phyloP scores from a whole-genome alignment of 2,797 vertebrate genomes.

The Pseudopleuronectes americanus region DNA sequence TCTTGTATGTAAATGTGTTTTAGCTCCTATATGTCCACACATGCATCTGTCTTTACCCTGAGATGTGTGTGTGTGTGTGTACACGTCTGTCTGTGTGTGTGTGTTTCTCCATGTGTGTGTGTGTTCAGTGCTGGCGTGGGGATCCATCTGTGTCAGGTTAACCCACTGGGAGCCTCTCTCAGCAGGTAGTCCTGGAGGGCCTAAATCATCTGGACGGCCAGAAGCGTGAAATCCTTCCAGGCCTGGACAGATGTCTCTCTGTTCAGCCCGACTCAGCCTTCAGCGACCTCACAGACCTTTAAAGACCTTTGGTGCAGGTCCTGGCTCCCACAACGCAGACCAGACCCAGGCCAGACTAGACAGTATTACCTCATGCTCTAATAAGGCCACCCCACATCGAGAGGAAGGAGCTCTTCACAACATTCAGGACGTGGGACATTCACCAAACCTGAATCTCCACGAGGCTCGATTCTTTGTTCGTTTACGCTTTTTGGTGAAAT shows the following conservation, averaged over 20 bases:
- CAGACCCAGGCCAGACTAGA: constrained; percentile 41
- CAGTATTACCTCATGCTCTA: constrained; percentile 21
- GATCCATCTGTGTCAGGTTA: constrained; percentile 88
- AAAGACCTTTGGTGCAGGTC: constrained; percentile 58
- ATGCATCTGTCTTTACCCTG: constrained; percentile 60
- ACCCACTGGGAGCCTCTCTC: constrained; percentile 86
- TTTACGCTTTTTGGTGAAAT: too few relatives aligned
- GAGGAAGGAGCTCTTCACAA: background rate
- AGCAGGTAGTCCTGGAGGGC: constrained; percentile 90
- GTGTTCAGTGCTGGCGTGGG: constrained; percentile 65
- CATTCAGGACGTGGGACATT: background rate
- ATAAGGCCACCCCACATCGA: background rate
- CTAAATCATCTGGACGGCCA: constrained; percentile 94
- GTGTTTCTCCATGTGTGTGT: constrained; percentile 69
- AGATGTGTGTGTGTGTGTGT: constrained; percentile 27
- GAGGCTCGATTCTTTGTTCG: too few relatives aligned
- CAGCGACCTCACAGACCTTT: constrained; percentile 69
- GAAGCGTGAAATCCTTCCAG: constrained; percentile 95
- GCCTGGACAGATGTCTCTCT: constrained; percentile 87
- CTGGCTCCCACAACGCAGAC: constrained; percentile 48
- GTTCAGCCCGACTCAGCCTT: constrained; percentile 62
- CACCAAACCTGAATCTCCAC: too few relatives aligned
- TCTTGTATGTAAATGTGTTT: constrained; percentile 37
- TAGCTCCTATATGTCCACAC: constrained; percentile 48
- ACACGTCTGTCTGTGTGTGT: constrained; percentile 27